phyloP scores from a whole-genome alignment of 2,888 invertebrate species.

The Callyntrura guangdongensis region DNA sequence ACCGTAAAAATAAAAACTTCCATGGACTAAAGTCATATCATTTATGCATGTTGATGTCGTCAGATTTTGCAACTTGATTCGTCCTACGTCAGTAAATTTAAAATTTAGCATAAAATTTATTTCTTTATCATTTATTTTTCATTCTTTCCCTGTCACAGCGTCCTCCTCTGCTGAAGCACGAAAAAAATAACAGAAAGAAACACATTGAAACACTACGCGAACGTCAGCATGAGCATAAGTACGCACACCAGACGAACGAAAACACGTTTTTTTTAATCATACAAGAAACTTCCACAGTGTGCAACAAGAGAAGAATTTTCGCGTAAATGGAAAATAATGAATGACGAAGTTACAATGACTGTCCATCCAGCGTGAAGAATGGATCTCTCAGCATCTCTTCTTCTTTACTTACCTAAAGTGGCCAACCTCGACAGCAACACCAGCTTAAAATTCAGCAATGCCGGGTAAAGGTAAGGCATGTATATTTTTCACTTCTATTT shows the following conservation, averaged over 20 bases:
- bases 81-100: no score
- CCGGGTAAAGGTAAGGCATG: not conserved
- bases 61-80: not conserved
- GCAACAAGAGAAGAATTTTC: not conserved
- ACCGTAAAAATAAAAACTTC: not conserved
- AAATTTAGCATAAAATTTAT: no score
- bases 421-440: no score
- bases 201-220: not conserved
- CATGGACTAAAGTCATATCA: not conserved
- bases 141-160: no score
- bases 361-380: not conserved
- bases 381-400: not conserved
- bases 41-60: not conserved
- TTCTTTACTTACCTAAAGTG: not conserved
- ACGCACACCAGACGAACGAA: not conserved
- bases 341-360: not conserved
- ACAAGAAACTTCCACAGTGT: not conserved
- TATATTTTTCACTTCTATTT: constrained; percentile 45
- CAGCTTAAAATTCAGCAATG: not conserved
- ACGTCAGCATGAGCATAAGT: not conserved
- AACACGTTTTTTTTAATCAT: no score
- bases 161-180: not conserved
- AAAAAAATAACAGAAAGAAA: not conserved
- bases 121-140: no score
- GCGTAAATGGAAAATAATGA: not conserved